Percentiles rank a stretch among this genome's conserved stretches.
Conservation (phyloP, 2,888 invertebrate genomes). For the Eristalinus aeneus region DNA sequence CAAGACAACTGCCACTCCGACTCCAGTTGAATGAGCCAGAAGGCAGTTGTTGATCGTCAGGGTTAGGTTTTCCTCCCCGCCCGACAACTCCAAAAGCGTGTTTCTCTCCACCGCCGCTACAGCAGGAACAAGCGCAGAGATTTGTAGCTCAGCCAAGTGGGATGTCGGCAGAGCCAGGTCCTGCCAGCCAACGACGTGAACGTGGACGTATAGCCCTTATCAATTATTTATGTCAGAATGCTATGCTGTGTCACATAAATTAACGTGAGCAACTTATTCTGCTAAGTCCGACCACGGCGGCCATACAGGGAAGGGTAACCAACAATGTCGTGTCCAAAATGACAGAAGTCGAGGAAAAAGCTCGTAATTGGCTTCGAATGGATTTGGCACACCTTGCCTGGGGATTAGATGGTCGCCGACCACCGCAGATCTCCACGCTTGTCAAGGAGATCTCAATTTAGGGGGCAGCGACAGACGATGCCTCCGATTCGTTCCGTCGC, state of each 20-base stretch:
- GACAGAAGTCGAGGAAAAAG: background rate
- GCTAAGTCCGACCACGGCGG: background rate
- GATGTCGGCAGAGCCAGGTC: background rate
- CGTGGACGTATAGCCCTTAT: constrained; percentile 73
- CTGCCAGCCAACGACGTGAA: constrained; percentile 1
- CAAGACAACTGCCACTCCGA: constrained; percentile 14
- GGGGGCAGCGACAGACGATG: background rate
- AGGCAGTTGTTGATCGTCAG: constrained; percentile 45
- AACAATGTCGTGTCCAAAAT: background rate
- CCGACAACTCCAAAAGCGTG: background rate
- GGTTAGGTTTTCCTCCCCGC: constrained; percentile 35
- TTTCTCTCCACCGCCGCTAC: background rate
- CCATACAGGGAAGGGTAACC: background rate
- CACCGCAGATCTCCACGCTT: background rate
- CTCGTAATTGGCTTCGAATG: background rate
- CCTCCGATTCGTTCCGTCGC: background rate
- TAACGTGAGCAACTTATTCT: constrained; percentile 78
- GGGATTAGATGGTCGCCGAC: background rate
- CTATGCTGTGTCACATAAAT: constrained; percentile 79
- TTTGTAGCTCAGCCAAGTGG: constrained; percentile 37
- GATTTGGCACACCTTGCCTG: background rate
- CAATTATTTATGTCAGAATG: constrained; percentile 80
- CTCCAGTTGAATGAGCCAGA: constrained; percentile 46
- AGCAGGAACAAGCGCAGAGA: constrained; percentile 10
- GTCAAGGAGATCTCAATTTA: background rate